Conservation (phyloP, 1,140 invertebrate species). For the Elysia chlorotica region DNA sequence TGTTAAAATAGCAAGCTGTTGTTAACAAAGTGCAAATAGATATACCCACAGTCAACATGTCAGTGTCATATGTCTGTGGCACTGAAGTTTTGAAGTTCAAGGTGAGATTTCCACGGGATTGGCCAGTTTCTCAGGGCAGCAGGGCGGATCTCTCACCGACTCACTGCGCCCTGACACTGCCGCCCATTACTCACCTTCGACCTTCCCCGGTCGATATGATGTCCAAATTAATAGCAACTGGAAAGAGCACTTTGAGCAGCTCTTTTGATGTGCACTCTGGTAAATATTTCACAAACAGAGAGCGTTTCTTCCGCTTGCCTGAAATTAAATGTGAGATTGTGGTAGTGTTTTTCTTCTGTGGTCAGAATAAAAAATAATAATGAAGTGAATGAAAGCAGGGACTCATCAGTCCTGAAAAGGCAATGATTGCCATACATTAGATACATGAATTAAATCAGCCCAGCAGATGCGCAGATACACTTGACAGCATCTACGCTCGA, state of each 20-base stretch:
- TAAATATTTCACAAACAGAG: constrained; percentile 26
- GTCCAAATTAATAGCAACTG: constrained; percentile 27
- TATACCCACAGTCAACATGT: too few species aligned
- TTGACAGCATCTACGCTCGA: too few species aligned
- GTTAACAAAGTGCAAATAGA: too few species aligned
- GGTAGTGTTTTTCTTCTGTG: constrained; percentile 13
- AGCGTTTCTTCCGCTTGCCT: constrained; percentile 25
- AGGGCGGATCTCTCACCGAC: constrained; percentile 22
- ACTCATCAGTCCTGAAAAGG: too few species aligned
- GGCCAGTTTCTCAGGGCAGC: constrained; percentile 8
- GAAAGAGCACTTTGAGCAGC: constrained; percentile 27
- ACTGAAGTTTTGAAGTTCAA: too few species aligned
- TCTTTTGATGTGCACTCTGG: constrained; percentile 24
- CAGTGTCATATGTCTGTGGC: too few species aligned
- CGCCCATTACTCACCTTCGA: constrained; percentile 25
- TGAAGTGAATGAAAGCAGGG: too few species aligned
- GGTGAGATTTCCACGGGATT: constrained; percentile 11
- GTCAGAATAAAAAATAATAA: too few species aligned
- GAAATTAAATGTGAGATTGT: constrained; percentile 19
- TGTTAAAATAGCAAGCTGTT: too few species aligned
- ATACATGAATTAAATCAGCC: too few species aligned
- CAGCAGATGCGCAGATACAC: too few species aligned
- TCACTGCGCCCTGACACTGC: constrained; percentile 21
- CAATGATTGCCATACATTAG: too few species aligned
- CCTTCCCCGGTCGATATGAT: constrained; percentile 22